These are phyloP conservation scores for Neoitamus cyanurus DNA, from an alignment of 2,888 invertebrate species.

Conservation along the genomic window DNA sequence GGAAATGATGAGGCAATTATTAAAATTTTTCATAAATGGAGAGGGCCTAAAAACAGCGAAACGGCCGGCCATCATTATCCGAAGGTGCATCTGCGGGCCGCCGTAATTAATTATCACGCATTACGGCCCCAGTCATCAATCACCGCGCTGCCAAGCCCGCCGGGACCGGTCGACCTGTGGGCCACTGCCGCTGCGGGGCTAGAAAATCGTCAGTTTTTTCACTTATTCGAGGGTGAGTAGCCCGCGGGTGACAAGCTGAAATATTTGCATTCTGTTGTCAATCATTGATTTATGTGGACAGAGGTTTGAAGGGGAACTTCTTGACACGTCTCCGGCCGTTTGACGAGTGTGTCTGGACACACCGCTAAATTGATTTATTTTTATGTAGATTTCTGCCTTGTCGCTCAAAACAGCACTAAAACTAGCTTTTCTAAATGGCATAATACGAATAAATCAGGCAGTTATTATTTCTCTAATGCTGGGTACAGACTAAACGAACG, in stretches of 20 bases:
- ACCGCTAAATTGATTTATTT: neutral
- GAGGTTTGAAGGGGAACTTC: neutral
- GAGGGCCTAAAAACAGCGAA: neutral
- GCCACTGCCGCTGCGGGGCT: neutral
- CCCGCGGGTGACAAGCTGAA: neutral
- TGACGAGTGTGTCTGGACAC: constrained; percentile 8
- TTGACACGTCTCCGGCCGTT: constrained; percentile 4
- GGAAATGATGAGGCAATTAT: constrained; percentile 43
- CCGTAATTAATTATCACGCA: constrained; percentile 43
- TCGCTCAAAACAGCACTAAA: too few relatives aligned
- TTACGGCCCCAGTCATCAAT: constrained; percentile 24
- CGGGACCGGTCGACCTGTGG: neutral
- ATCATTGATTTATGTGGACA: constrained; percentile 36
- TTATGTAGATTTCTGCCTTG: neutral
- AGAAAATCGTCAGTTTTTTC: constrained; percentile 12
- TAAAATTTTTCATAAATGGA: constrained; percentile 39
- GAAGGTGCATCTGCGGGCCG: constrained; percentile 33
- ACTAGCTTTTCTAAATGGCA: too few relatives aligned
- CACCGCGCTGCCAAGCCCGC: neutral
- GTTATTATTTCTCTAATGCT: too few relatives aligned
- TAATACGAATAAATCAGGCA: too few relatives aligned
- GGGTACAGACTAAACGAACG: too few relatives aligned
- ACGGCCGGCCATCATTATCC: neutral
- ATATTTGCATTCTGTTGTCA: constrained; percentile 42
- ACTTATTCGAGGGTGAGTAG: neutral